Conservation (phyloP, 2,888 invertebrate genomes). For the Caenorhabditis imperialis region DNA sequence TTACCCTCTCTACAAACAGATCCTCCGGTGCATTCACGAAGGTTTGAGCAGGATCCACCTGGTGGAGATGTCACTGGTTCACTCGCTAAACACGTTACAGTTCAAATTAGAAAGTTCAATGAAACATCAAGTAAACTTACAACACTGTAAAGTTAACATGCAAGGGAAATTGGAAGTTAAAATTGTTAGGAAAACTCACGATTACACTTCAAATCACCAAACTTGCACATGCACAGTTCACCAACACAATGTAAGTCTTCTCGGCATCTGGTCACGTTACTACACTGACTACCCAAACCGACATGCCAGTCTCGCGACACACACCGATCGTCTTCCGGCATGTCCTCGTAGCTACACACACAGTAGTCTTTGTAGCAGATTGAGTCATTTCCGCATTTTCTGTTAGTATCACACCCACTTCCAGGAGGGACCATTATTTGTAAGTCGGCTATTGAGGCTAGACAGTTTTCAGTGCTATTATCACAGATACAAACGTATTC, state of each 20-base stretch:
- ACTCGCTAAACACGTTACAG: slow-evolving; percentile 58
- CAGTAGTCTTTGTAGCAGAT: slow-evolving; percentile 61
- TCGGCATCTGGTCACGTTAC: slow-evolving; percentile 56
- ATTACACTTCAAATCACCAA: slow-evolving; percentile 55
- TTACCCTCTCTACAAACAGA: slow-evolving; percentile 65
- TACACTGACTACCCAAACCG: slow-evolving; percentile 58
- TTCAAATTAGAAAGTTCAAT: too few species aligned
- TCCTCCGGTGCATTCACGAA: slow-evolving; percentile 74
- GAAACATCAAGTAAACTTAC: too few species aligned
- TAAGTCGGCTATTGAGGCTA: slow-evolving; percentile 10
- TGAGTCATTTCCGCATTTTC: slow-evolving; percentile 58
- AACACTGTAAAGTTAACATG: slow-evolving; percentile 2
- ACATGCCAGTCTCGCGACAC: slow-evolving; percentile 54
- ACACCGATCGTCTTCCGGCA: slow-evolving; percentile 59
- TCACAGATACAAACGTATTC: slow-evolving; percentile 59
- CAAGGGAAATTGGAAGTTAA: not conserved
- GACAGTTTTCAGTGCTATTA: slow-evolving; percentile 41
- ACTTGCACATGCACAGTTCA: slow-evolving; percentile 67
- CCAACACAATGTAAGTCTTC: slow-evolving; percentile 63
- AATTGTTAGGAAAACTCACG: slow-evolving; percentile 54
- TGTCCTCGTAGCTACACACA: slow-evolving; percentile 60
- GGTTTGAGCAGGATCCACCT: slow-evolving; percentile 74
- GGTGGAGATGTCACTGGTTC: slow-evolving; percentile 74
- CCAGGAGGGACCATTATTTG: slow-evolving; percentile 27
- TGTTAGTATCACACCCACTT: slow-evolving; percentile 35